These are phyloP conservation scores for Adineta ricciae DNA, from an alignment of 2,888 invertebrate genomes.

Conservation along the genomic window DNA sequence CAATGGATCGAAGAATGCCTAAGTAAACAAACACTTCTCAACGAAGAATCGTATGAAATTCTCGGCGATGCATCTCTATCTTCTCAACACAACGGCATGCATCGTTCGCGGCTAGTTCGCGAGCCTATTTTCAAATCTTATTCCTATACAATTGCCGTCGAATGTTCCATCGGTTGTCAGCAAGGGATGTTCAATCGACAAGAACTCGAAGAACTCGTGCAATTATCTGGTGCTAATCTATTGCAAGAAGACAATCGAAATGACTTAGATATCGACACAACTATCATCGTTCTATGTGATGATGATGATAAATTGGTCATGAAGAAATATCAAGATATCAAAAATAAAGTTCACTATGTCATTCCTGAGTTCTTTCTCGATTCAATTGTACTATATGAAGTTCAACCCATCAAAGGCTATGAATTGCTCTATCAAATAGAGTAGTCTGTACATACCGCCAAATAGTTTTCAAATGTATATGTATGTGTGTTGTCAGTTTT, in stretches of 20 bases:
- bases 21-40: neutral
- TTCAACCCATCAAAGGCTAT: neutral
- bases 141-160: neutral
- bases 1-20: slow-evolving; percentile 3
- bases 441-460: neutral
- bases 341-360: neutral
- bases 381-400: neutral
- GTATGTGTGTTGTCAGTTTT: neutral
- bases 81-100: neutral
- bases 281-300: neutral
- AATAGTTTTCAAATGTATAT: neutral
- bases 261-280: neutral
- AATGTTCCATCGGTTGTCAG: neutral
- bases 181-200: neutral
- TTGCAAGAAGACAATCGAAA: neutral
- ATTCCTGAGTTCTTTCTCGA: neutral
- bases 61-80: neutral
- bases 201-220: neutral
- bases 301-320: neutral
- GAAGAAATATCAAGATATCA: neutral
- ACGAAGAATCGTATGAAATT: neutral
- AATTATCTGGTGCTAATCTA: neutral
- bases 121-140: neutral
- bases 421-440: neutral
- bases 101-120: neutral